Evolutionary conservation across 2,797 vertebrate species (phyloP).

Genomic region (Sebastiscus albofasciatus): DNA sequence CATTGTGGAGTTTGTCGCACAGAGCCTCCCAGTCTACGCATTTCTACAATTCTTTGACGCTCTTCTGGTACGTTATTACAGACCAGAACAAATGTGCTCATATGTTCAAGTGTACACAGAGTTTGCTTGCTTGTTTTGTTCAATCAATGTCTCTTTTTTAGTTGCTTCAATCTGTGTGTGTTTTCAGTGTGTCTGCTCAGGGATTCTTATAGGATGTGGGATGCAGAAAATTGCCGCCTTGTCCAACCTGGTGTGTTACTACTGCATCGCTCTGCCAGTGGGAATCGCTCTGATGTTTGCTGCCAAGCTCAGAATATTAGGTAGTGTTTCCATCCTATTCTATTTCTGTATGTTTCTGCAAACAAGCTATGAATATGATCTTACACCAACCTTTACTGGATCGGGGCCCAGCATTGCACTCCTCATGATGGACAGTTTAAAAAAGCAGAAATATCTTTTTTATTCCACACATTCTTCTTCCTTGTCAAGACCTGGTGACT

Average conservation of each 20-base stretch:
- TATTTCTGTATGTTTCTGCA: neutral
- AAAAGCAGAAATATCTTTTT: too few relatives aligned
- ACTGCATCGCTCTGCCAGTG: slow-evolving; percentile 86
- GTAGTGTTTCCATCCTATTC: slow-evolving; percentile 70
- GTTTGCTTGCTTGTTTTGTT: neutral
- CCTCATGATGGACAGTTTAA: too few relatives aligned
- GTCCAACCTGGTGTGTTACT: slow-evolving; percentile 88
- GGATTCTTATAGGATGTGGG: slow-evolving; percentile 89
- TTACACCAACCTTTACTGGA: neutral
- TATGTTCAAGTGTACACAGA: neutral
- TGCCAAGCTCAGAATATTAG: slow-evolving; percentile 84
- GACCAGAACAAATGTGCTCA: neutral
- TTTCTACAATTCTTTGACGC: slow-evolving; percentile 88
- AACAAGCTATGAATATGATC: neutral
- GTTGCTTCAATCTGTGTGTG: slow-evolving; percentile 19
- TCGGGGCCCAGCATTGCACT: too few relatives aligned
- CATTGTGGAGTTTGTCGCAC: slow-evolving; percentile 84
- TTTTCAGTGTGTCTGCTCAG: slow-evolving; percentile 87
- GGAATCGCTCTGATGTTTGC: slow-evolving; percentile 89
- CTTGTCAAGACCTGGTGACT: too few relatives aligned
- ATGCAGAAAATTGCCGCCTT: slow-evolving; percentile 92
- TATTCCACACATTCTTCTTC: neutral
- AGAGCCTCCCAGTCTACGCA: slow-evolving; percentile 78
- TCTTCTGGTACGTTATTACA: slow-evolving; percentile 78
- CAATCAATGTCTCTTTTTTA: neutral